phyloP scores from a whole-genome alignment of 2,888 invertebrate species.

The Thumatha senex region DNA sequence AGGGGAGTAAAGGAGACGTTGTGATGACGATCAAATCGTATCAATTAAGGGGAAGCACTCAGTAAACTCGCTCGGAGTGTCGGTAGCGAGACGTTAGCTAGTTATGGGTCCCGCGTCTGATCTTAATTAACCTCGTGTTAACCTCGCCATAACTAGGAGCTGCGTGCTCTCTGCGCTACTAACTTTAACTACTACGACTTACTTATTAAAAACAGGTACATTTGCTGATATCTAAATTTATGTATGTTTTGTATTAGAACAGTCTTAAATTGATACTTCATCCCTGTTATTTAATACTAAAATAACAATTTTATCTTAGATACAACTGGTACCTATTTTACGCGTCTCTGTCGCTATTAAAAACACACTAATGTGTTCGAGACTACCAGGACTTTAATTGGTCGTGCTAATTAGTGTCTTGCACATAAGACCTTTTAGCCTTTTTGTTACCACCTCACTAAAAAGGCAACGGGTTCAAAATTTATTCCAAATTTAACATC shows the following conservation, averaged over 20 bases:
- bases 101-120: constrained; percentile 72
- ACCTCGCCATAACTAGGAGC: constrained; percentile 70
- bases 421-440: no score
- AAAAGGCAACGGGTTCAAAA: no score
- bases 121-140: constrained; percentile 82
- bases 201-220: constrained; percentile 64
- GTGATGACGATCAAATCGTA: constrained; percentile 74
- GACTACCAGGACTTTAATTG: no score
- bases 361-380: no score
- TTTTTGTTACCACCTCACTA: no score
- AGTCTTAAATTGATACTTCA: constrained; percentile 60
- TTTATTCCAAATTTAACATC: no score
- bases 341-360: constrained; percentile 5
- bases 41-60: constrained; percentile 74
- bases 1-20: constrained; percentile 57
- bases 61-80: constrained; percentile 60
- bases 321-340: constrained; percentile 8
- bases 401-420: no score
- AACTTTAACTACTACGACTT: constrained; percentile 57
- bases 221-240: constrained; percentile 67
- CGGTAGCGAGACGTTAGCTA: constrained; percentile 61
- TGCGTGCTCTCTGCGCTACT: constrained; percentile 54
- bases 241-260: constrained; percentile 67
- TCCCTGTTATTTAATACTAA: constrained; percentile 46
- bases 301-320: constrained; percentile 33